phyloP scores from a whole-genome alignment of 2,888 invertebrate genomes.

The Drosophila anomalipes region DNA sequence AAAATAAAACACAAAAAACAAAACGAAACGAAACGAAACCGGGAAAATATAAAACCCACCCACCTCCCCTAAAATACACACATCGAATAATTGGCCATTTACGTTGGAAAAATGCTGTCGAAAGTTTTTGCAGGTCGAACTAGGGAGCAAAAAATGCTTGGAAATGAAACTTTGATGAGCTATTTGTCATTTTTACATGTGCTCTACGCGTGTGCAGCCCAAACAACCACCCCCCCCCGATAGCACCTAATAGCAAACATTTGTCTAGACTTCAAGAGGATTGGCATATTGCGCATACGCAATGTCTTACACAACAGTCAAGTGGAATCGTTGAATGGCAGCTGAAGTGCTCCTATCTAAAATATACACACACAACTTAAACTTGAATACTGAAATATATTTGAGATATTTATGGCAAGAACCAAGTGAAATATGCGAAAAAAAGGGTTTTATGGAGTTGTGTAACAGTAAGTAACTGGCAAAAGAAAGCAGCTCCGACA shows the following conservation, averaged over 20 bases:
- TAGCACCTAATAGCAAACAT: constrained; percentile 16
- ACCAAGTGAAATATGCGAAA: neutral
- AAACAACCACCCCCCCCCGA: neutral
- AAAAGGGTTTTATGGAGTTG: neutral
- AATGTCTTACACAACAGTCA: constrained; percentile 21
- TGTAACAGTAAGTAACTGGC: rapidly evolving
- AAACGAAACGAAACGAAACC: constrained; percentile 11
- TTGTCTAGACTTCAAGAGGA: constrained; percentile 44
- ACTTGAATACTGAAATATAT: neutral
- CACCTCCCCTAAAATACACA: neutral
- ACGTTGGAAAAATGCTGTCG: constrained; percentile 35
- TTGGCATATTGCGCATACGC: constrained; percentile 55
- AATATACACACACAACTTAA: neutral
- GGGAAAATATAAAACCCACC: neutral
- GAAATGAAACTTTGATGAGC: constrained; percentile 76
- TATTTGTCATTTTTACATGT: constrained; percentile 75
- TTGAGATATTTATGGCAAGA: neutral
- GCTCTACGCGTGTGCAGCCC: constrained; percentile 39
- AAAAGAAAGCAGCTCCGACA: neutral
- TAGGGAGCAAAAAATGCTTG: constrained; percentile 19
- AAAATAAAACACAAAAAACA: constrained; percentile 27
- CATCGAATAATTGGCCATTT: constrained; percentile 51
- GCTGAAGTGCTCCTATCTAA: constrained; percentile 1
- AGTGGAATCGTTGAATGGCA: constrained; percentile 16
- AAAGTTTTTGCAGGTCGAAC: constrained; percentile 49